A percentile compares a stretch with the other conserved stretches of the same genome.
These are phyloP conservation scores for Volucella zonaria DNA, from an alignment of 2,888 invertebrate genomes.

Conservation along the genomic window DNA sequence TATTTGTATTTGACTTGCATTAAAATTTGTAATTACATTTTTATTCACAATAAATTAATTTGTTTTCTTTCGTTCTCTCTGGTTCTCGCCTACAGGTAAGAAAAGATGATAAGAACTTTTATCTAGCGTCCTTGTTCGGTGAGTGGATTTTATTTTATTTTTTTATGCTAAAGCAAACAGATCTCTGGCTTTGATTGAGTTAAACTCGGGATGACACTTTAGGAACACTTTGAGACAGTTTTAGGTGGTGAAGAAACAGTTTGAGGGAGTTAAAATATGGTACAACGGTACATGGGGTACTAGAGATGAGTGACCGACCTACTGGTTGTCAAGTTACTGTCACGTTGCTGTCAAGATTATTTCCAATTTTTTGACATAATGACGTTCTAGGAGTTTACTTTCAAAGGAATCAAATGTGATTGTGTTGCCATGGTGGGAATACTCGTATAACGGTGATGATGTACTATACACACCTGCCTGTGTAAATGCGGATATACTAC, in stretches of 20 bases:
- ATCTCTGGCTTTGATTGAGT: not conserved
- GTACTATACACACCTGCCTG: not conserved
- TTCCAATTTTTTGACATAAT: constrained; percentile 48
- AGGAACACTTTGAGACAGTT: constrained; percentile 35
- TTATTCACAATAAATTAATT: constrained; percentile 30
- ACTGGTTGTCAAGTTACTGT: constrained; percentile 58
- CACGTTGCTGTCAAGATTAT: constrained; percentile 65
- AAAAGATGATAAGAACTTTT: constrained; percentile 6
- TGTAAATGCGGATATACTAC: too few species aligned
- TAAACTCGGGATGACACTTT: constrained; percentile 27
- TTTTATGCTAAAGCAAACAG: not conserved
- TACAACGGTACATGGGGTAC: not conserved
- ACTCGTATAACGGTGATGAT: not conserved
- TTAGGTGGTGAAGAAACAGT: not conserved
- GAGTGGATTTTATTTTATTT: constrained; percentile 20
- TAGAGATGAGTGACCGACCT: constrained; percentile 37
- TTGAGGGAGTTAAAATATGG: too few species aligned
- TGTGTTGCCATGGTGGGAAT: constrained; percentile 12
- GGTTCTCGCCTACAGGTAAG: constrained; percentile 58
- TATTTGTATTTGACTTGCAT: constrained; percentile 53
- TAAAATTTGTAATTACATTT: constrained; percentile 59
- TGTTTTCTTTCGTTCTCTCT: constrained; percentile 2
- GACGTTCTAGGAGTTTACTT: constrained; percentile 28
- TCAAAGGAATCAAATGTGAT: constrained; percentile 27
- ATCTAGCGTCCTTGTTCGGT: not conserved